These are phyloP conservation scores for Stegodyphus dumicola DNA, from an alignment of 1,140 invertebrate genomes.

Conservation along the genomic window DNA sequence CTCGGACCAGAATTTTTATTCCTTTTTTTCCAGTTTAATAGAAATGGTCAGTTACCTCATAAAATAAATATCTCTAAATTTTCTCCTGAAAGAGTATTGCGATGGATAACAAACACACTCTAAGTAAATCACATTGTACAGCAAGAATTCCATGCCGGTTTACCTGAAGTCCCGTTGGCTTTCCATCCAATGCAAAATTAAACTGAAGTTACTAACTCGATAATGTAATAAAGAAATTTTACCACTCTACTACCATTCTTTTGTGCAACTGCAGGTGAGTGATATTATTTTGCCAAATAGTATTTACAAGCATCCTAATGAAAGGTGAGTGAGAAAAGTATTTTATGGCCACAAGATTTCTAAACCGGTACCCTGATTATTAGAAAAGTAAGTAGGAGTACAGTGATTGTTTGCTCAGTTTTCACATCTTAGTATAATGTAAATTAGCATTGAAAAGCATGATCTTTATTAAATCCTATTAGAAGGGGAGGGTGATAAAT, in stretches of 20 bases:
- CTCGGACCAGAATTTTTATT: too few species aligned
- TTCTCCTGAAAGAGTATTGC: too few species aligned
- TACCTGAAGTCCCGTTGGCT: too few species aligned
- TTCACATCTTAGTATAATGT: slow-evolving; percentile 45
- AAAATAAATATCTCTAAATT: too few species aligned
- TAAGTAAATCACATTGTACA: background rate
- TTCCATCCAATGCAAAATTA: too few species aligned
- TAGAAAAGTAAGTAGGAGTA: slow-evolving; percentile 54
- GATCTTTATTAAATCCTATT: slow-evolving; percentile 37
- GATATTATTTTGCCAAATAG: slow-evolving; percentile 26
- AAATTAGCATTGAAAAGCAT: slow-evolving; percentile 30
- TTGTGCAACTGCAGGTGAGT: slow-evolving; percentile 12
- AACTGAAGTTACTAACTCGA: too few species aligned
- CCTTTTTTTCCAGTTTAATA: too few species aligned
- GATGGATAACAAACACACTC: background rate
- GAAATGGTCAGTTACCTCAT: too few species aligned
- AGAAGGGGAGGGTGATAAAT: slow-evolving; percentile 22
- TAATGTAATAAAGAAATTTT: too few species aligned
- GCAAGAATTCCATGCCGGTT: background rate
- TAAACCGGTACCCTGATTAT: slow-evolving; percentile 22
- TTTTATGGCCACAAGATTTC: slow-evolving; percentile 3
- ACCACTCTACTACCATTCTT: too few species aligned
- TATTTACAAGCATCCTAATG: background rate
- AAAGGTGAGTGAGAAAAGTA: slow-evolving; percentile 33
- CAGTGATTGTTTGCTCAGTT: slow-evolving; percentile 15